phyloP scores from a whole-genome alignment of 1,140 invertebrate genomes.

The Pseudobourletiella spinata region DNA sequence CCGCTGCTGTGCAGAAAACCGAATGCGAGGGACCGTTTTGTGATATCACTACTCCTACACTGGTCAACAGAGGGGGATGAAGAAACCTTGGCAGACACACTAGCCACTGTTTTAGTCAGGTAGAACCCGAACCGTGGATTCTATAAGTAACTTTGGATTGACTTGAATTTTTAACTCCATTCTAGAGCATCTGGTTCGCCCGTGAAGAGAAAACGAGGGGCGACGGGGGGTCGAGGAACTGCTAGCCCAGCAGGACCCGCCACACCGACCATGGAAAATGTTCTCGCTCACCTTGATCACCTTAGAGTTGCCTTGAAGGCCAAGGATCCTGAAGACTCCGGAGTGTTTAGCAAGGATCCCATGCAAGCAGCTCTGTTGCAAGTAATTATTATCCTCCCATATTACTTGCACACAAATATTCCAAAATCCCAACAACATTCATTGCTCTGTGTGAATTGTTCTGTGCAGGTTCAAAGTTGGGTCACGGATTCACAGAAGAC shows the following conservation, averaged over 20 bases:
- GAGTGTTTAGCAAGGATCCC: constrained; percentile 63
- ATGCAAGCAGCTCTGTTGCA: constrained; percentile 75
- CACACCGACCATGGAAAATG: constrained; percentile 60
- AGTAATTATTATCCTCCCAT: constrained; percentile 36
- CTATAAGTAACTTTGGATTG: not conserved
- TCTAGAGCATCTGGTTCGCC: constrained; percentile 68
- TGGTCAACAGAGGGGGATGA: constrained; percentile 47
- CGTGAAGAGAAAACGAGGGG: constrained; percentile 74
- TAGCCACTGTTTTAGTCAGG: constrained; percentile 38
- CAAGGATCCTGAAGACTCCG: constrained; percentile 38
- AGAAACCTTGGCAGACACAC: constrained; percentile 19
- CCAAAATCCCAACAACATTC: not conserved
- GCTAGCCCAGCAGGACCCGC: constrained; percentile 40
- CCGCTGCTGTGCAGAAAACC: constrained; percentile 27
- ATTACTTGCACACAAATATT: not conserved
- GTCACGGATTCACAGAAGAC: constrained; percentile 68
- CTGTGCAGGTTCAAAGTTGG: constrained; percentile 34
- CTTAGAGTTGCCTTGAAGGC: constrained; percentile 59
- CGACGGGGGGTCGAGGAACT: constrained; percentile 49
- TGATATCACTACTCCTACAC: constrained; percentile 61
- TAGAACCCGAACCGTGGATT: constrained; percentile 64
- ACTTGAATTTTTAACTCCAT: constrained; percentile 35
- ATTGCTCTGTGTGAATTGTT: too few relatives aligned
- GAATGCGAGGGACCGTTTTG: constrained; percentile 37
- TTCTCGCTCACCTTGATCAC: constrained; percentile 84